Conservation (phyloP, 2,888 invertebrate genomes). For the Apocheima hispidaria region DNA sequence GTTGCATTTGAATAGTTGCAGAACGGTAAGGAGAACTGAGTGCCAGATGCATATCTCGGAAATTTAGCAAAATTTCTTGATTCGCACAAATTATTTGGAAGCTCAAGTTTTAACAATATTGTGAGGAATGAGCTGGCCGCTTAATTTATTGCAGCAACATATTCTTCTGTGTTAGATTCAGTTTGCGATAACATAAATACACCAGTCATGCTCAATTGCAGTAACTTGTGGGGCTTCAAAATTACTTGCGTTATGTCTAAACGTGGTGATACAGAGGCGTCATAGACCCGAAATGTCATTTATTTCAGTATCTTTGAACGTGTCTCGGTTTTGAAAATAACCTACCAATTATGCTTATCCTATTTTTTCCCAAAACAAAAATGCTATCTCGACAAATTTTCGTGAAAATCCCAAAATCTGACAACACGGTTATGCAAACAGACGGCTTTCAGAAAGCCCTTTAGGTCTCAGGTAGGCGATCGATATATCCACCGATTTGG, state of each 20-base stretch:
- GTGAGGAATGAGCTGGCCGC: background rate
- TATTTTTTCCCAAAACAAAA: background rate
- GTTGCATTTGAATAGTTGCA: slow-evolving; percentile 26
- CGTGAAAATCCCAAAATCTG: slow-evolving; percentile 14
- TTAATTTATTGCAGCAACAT: background rate
- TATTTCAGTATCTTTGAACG: background rate
- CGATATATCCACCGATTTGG: slow-evolving; percentile 40
- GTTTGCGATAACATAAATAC: background rate
- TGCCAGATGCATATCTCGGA: slow-evolving; percentile 16
- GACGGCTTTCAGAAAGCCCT: slow-evolving; percentile 44
- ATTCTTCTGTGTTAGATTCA: no score
- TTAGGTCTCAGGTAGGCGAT: slow-evolving; percentile 42
- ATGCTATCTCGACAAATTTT: slow-evolving; percentile 15
- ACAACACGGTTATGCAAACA: slow-evolving; percentile 40
- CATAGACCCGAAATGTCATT: no score
- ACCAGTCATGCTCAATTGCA: no score
- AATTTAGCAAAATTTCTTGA: slow-evolving; percentile 4
- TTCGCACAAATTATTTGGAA: background rate
- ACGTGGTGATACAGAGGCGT: no score
- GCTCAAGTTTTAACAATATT: background rate
- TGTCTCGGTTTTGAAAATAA: background rate
- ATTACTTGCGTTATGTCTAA: no score
- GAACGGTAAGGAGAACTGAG: slow-evolving; percentile 1
- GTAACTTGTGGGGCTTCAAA: no score
- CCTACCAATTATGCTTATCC: background rate